Evolutionary conservation across 2,888 invertebrate genomes (phyloP).

Genomic region (Cryptus armator): DNA sequence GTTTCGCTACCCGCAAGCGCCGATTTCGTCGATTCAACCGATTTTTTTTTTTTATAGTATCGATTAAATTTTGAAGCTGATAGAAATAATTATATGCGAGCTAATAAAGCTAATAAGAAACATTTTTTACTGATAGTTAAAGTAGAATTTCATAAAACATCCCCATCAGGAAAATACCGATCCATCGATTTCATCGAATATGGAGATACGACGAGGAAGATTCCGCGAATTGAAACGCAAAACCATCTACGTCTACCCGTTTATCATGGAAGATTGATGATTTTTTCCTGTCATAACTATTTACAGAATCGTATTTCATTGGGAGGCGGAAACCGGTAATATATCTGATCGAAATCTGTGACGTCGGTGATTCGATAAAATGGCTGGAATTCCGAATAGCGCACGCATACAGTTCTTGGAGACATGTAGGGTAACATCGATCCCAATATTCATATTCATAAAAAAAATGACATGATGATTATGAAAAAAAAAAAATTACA

Average conservation of each 20-base stretch:
- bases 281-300: slow-evolving; percentile 51
- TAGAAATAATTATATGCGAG: no score
- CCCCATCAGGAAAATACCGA: neutral
- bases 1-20: no score
- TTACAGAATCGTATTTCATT: slow-evolving; percentile 25
- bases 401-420: slow-evolving; percentile 8
- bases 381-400: slow-evolving; percentile 18
- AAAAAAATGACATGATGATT: neutral
- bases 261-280: slow-evolving; percentile 47
- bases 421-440: neutral
- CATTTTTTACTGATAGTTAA: no score
- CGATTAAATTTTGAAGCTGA: no score
- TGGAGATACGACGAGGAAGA: slow-evolving; percentile 12
- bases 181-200: slow-evolving; percentile 6
- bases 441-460: neutral
- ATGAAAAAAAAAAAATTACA: neutral
- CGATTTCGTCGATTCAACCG: no score
- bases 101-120: no score
- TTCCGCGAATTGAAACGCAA: neutral
- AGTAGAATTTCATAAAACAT: neutral
- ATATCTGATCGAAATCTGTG: slow-evolving; percentile 35
- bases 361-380: slow-evolving; percentile 36
- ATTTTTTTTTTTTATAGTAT: no score
- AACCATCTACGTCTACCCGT: slow-evolving; percentile 36
- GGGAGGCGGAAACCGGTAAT: slow-evolving; percentile 21